phyloP scores from a whole-genome alignment of 2,888 invertebrate genomes.

The Platynereis dumerilii region DNA sequence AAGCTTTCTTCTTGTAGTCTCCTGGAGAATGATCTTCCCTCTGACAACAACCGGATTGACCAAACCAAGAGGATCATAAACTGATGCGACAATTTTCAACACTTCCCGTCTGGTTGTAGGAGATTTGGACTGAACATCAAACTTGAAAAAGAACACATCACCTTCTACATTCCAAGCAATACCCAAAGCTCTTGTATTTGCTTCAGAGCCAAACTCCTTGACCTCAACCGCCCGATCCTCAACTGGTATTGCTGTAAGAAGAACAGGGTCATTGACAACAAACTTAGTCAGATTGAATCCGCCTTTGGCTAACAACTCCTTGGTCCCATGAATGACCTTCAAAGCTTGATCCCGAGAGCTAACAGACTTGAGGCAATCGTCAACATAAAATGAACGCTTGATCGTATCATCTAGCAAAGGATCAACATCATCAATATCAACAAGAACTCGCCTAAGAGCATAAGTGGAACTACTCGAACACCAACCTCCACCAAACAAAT shows the following conservation, averaged over 20 bases:
- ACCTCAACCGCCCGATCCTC: constrained; percentile 27
- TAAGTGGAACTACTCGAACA: constrained; percentile 24
- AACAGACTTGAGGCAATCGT: constrained; percentile 31
- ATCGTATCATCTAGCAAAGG: constrained; percentile 20
- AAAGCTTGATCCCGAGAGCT: constrained; percentile 12
- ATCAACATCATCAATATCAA: neutral
- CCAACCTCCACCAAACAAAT: constrained; percentile 23
- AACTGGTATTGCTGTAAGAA: constrained; percentile 32
- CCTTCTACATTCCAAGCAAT: constrained; percentile 27
- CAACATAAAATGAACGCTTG: constrained; percentile 31
- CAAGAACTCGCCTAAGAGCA: constrained; percentile 18
- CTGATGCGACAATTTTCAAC: constrained; percentile 32
- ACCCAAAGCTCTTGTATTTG: constrained; percentile 25
- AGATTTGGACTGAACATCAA: no score
- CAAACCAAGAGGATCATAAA: constrained; percentile 37
- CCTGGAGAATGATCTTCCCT: constrained; percentile 39
- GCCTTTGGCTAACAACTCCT: constrained; percentile 25
- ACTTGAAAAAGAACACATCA: constrained; percentile 21
- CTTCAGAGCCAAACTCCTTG: constrained; percentile 23
- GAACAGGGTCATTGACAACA: constrained; percentile 30
- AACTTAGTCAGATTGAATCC: constrained; percentile 36
- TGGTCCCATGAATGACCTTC: constrained; percentile 19
- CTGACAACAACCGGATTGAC: constrained; percentile 37
- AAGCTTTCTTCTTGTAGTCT: constrained; percentile 29
- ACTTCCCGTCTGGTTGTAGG: constrained; percentile 30